A percentile compares a stretch with the other conserved stretches of the same genome.
Conservation (phyloP, 2,113 vertebrate species). For the Cynoglossus semilaevis region DNA sequence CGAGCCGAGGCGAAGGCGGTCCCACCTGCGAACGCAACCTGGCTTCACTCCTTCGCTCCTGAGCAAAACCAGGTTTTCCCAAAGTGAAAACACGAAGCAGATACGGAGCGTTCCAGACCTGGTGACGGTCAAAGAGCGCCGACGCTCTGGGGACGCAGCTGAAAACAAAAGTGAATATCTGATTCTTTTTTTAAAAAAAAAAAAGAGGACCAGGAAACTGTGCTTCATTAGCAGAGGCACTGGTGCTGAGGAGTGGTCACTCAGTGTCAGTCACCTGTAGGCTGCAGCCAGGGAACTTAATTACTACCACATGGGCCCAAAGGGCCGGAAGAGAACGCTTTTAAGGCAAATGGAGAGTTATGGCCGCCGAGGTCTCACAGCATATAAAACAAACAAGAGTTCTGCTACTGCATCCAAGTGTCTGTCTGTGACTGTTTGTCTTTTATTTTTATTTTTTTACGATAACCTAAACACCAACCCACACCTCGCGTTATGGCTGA, state of each 20-base stretch:
- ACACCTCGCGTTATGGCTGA: not conserved
- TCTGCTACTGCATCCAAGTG: conserved; percentile 82
- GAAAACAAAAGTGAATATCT: conserved; percentile 18
- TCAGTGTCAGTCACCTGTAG: conserved; percentile 68
- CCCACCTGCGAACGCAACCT: conserved; percentile 44
- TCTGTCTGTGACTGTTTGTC: conserved; percentile 24
- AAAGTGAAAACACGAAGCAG: conserved; percentile 31
- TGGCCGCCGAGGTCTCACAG: conserved; percentile 87
- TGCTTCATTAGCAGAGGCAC: conserved; percentile 84
- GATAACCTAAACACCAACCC: not conserved
- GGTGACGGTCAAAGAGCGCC: conserved; percentile 19
- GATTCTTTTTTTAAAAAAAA: conserved; percentile 8
- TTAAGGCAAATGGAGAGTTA: conserved; percentile 87
- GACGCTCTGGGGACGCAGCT: conserved; percentile 10
- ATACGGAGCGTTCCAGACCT: conserved; percentile 22
- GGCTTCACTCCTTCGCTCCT: conserved; percentile 21
- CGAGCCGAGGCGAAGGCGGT: conserved; percentile 6
- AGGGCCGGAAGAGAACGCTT: conserved; percentile 80
- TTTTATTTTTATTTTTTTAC: conserved; percentile 23
- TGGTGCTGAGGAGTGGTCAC: conserved; percentile 66
- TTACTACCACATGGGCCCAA: conserved; percentile 87
- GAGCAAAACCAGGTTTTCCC: conserved; percentile 43
- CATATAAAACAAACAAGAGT: conserved; percentile 83
- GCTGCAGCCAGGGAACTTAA: conserved; percentile 75
- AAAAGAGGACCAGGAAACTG: conserved; percentile 38